Percentiles rank a stretch among this genome's conserved stretches.
These are phyloP conservation scores for Dasyprocta punctata DNA, from an alignment of 2,113 vertebrate genomes.

Conservation along the genomic window DNA sequence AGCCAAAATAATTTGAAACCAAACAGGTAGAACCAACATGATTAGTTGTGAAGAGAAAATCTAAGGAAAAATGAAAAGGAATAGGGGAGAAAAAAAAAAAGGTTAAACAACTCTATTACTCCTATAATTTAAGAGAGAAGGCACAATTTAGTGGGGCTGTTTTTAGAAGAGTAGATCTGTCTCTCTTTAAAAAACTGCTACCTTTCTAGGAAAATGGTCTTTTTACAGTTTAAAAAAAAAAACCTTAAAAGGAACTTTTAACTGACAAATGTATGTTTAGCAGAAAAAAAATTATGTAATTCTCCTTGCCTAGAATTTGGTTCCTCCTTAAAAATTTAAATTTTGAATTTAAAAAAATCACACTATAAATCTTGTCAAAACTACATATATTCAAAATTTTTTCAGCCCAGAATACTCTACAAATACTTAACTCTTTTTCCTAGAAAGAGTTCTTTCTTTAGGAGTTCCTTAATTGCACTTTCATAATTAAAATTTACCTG, in stretches of 20 bases:
- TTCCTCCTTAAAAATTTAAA: conserved; percentile 51
- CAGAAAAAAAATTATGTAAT: conserved; percentile 24
- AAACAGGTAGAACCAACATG: neutral
- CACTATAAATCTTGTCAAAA: conserved; percentile 61
- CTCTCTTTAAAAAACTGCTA: conserved; percentile 58
- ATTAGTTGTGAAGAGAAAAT: neutral
- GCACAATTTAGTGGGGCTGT: conserved; percentile 75
- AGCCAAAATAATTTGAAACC: neutral
- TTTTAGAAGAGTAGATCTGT: neutral
- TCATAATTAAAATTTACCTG: conserved; percentile 78
- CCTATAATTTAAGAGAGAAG: conserved; percentile 70
- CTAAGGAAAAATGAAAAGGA: neutral
- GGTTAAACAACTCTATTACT: conserved; percentile 12
- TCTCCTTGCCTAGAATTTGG: conserved; percentile 48
- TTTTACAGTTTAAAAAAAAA: conserved; percentile 40
- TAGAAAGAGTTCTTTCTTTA: conserved; percentile 46
- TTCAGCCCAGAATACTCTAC: conserved; percentile 49
- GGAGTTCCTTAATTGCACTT: conserved; percentile 85
- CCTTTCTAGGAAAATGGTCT: conserved; percentile 37
- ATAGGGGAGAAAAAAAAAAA: neutral
- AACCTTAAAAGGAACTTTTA: conserved; percentile 12
- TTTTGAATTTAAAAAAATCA: neutral
- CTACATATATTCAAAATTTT: conserved; percentile 8
- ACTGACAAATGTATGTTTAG: conserved; percentile 47
- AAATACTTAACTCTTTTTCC: conserved; percentile 36